Evolutionary conservation across 2,113 vertebrate genomes (phyloP), one percentile per base, ranked within the genome.

Genomic region (Lucifuga dentata): DNA sequence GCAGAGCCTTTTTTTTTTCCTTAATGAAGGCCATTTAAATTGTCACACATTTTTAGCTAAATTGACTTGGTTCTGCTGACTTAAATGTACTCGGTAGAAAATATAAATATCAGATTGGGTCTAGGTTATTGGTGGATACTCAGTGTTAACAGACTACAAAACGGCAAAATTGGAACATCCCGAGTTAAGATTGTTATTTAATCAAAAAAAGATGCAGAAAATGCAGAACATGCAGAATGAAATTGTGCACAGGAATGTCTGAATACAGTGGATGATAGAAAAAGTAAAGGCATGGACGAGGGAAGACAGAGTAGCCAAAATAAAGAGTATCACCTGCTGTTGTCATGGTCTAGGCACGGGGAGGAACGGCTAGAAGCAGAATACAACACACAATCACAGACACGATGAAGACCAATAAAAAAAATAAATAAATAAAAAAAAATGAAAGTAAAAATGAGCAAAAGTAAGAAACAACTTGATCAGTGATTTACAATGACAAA

Each of bases 321-420:
- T 88, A 85, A 92, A 90, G 77, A 94, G 83, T 79, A 93, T 98
- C 96, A 98, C 97, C 97, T 98, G 97, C 97, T 96, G 95, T 96
- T 95, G 95, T 98, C 97, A 94, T 95, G 94, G 88, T 98, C 97
- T 94, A 97, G 94, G 94, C 93, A 97, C 88, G 96, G 95, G 94
- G 97, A 96, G 83, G 95, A 88, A 86, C 66, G 94, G 94, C 97
- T 98, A 96, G 87, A 95, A 89, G 95, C 83, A 96, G 90, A 95
- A 95, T 83, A 95, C 88, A 95, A 84, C 46, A 93, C 87, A 92
- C 92, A 86, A 93, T 91, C 88, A 94, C 73, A 90, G 59, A 78
- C 39, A 73, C 71, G 75, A 46, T 24, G 68, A 72, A 43, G 59
- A 78, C 23, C 39, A 38, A 53, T 43, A 80, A 55, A 49, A 43